Evolutionary conservation across 2,888 invertebrate genomes (phyloP).

Genomic region (Pristionchus fissidentatus): DNA sequence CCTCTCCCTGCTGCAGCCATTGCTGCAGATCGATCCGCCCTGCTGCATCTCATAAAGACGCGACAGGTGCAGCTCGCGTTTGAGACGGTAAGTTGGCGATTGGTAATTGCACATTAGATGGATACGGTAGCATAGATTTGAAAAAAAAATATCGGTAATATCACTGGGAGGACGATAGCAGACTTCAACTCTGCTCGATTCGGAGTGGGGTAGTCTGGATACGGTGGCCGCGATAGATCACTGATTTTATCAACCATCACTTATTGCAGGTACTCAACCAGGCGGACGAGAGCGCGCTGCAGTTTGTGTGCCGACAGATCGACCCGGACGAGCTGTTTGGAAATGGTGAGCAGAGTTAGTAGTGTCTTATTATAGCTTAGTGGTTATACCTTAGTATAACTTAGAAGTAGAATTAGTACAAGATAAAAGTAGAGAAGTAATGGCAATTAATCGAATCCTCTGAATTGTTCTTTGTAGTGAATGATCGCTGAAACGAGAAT

Average conservation of each 20-base stretch:
- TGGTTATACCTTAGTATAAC: too few species aligned
- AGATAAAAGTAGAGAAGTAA: too few species aligned
- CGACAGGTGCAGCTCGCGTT: slow-evolving; percentile 76
- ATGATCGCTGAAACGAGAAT: too few species aligned
- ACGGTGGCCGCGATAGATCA: not conserved
- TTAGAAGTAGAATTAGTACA: too few species aligned
- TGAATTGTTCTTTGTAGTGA: too few species aligned
- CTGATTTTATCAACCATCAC: not conserved
- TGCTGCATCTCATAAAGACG: slow-evolving; percentile 68
- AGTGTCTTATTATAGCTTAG: too few species aligned
- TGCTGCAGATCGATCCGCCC: slow-evolving; percentile 48
- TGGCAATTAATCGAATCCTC: too few species aligned
- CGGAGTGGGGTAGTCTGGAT: too few species aligned
- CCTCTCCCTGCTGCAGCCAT: slow-evolving; percentile 48
- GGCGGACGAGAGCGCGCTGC: slow-evolving; percentile 88
- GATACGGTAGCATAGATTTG: too few species aligned
- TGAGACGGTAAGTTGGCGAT: slow-evolving; percentile 72
- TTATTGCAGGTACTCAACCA: slow-evolving; percentile 86
- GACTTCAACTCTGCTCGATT: too few species aligned
- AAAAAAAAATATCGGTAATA: too few species aligned
- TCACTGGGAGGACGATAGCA: too few species aligned
- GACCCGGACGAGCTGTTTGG: slow-evolving; percentile 83
- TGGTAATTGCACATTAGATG: not conserved
- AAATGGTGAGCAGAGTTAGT: slow-evolving; percentile 21
- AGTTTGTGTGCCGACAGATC: slow-evolving; percentile 88